These are phyloP conservation scores for Falco punctatus DNA, from an alignment of 2,113 vertebrate genomes.

Conservation along the genomic window DNA sequence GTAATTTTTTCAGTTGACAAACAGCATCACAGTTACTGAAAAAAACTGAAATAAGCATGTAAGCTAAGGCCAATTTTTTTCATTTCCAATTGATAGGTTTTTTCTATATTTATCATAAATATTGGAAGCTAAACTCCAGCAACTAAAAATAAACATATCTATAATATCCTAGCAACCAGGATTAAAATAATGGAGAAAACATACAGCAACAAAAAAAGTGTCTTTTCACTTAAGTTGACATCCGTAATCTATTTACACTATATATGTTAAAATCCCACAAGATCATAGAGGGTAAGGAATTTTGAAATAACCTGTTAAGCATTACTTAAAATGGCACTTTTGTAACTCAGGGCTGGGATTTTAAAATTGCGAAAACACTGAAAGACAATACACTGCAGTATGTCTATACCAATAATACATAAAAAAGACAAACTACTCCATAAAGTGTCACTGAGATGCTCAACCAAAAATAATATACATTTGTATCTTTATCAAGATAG, in stretches of 20 bases:
- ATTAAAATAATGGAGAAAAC: constrained; percentile 61
- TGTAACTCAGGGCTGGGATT: constrained; percentile 34
- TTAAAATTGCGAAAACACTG: constrained; percentile 17
- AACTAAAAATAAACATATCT: constrained; percentile 67
- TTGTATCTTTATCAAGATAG: constrained; percentile 68
- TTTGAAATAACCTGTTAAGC: constrained; percentile 37
- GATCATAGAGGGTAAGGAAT: background rate
- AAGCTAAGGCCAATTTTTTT: constrained; percentile 64
- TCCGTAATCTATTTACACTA: constrained; percentile 73
- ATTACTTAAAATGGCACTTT: constrained; percentile 69
- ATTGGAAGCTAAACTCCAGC: constrained; percentile 72
- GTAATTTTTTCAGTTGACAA: constrained; percentile 71
- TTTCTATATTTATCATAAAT: constrained; percentile 63
- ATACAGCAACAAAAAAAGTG: constrained; percentile 63
- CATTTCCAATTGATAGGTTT: constrained; percentile 34
- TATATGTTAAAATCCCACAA: constrained; percentile 35
- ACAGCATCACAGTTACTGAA: constrained; percentile 75
- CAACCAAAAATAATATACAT: constrained; percentile 64
- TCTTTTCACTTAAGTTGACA: constrained; percentile 64
- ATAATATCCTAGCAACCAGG: constrained; percentile 52
- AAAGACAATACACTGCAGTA: constrained; percentile 16
- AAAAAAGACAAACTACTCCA: constrained; percentile 44
- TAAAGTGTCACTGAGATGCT: constrained; percentile 64
- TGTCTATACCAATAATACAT: background rate
- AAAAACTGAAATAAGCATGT: constrained; percentile 69